phyloP scores from a whole-genome alignment of 2,113 vertebrate species.

The Dicrurus megarhynchus region DNA sequence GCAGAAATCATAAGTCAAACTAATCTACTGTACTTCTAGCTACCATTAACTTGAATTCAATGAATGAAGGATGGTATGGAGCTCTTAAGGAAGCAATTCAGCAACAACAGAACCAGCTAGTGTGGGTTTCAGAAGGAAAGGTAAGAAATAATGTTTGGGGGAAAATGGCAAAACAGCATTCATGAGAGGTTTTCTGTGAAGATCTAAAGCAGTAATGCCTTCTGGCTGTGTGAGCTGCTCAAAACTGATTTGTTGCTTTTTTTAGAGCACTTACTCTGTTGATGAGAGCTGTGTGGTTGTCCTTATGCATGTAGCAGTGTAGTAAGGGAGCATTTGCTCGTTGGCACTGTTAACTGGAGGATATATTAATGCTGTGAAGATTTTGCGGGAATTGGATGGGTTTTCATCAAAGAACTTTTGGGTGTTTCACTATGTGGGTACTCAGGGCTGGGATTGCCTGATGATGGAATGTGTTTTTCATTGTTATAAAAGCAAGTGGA shows the following conservation, averaged over 20 bases:
- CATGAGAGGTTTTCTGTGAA: background rate
- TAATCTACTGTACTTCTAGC: conserved; percentile 76
- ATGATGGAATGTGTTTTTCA: background rate
- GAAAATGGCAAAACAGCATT: background rate
- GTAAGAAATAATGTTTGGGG: conserved; percentile 68
- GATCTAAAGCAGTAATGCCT: background rate
- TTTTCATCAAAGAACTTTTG: background rate
- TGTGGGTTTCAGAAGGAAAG: conserved; percentile 99
- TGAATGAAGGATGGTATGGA: conserved; percentile 99
- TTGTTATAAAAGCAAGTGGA: background rate
- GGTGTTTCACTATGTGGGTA: background rate
- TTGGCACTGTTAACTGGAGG: background rate
- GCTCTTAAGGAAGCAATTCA: conserved; percentile 94
- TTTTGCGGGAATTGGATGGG: background rate
- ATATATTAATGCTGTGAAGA: background rate
- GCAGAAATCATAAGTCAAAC: background rate
- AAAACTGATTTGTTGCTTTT: background rate
- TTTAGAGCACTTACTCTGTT: background rate
- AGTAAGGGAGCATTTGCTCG: background rate
- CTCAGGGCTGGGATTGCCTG: background rate
- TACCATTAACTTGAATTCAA: conserved; percentile 97
- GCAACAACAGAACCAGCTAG: conserved; percentile 96
- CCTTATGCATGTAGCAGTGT: background rate
- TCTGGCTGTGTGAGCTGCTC: background rate
- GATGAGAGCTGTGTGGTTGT: background rate